Percentiles rank a stretch among this genome's conserved stretches.
Conservation (phyloP, 1,140 invertebrate genomes). For the Steinernema khuongi region DNA sequence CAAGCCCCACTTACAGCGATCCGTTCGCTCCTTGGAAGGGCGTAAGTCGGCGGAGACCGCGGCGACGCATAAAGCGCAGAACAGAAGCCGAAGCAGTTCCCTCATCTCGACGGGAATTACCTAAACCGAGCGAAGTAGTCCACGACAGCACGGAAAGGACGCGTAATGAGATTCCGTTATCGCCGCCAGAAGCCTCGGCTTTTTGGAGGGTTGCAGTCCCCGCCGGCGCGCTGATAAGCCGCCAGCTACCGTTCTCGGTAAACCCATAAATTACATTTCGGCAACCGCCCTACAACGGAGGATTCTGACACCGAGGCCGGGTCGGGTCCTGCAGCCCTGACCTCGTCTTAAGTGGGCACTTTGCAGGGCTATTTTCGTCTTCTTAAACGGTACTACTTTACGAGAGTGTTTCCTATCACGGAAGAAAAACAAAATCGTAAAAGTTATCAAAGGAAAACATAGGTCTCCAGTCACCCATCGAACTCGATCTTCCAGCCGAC, state of each 20-base stretch:
- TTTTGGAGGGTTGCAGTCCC: not conserved
- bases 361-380: too few relatives aligned
- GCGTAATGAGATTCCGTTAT: slow-evolving; percentile 13
- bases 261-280: not conserved
- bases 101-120: not conserved
- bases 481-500: too few relatives aligned
- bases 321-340: too few relatives aligned
- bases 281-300: too few relatives aligned
- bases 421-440: too few relatives aligned
- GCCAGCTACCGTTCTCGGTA: not conserved
- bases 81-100: not conserved
- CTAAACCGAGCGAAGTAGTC: not conserved
- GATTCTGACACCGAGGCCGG: too few relatives aligned
- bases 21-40: not conserved
- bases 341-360: too few relatives aligned
- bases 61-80: not conserved
- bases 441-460: too few relatives aligned
- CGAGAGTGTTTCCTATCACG: too few relatives aligned
- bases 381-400: too few relatives aligned
- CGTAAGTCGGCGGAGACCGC: not conserved
- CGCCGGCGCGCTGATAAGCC: slow-evolving; percentile 2
- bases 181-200: not conserved
- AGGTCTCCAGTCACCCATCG: too few relatives aligned
- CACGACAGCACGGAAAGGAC: not conserved
- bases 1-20: not conserved